These are phyloP conservation scores for Rhincodon typus DNA, from an alignment of 2,797 vertebrate species.

Conservation along the genomic window DNA sequence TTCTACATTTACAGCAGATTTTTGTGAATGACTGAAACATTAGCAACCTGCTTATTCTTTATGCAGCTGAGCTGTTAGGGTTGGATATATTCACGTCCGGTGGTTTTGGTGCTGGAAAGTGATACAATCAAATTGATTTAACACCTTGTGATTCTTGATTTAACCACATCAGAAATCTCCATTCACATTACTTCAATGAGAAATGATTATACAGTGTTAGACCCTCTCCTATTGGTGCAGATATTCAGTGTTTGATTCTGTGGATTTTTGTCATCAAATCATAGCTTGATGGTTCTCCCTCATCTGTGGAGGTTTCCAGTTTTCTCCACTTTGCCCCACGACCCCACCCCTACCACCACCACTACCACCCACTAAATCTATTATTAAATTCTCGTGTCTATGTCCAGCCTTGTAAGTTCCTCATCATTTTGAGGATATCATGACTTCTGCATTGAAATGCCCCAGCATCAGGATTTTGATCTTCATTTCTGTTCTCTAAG, in stretches of 20 bases:
- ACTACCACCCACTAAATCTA: too few relatives aligned
- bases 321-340: too few relatives aligned
- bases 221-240: too few relatives aligned
- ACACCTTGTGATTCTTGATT: not conserved
- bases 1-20: not conserved
- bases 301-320: not conserved
- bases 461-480: not conserved
- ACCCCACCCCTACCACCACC: too few relatives aligned
- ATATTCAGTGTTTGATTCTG: not conserved
- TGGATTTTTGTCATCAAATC: not conserved
- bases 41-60: not conserved
- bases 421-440: not conserved
- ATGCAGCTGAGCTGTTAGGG: not conserved
- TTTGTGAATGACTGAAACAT: not conserved
- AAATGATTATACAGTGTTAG: not conserved
- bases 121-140: not conserved
- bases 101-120: not conserved
- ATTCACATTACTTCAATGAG: not conserved
- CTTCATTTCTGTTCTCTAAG: not conserved
- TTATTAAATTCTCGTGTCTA: not conserved
- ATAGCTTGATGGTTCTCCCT: not conserved
- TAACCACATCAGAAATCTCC: not conserved
- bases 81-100: too few relatives aligned
- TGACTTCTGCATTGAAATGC: not conserved
- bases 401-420: not conserved